Conservation (phyloP, 2,113 vertebrate species). For the Hydrolagus affinis region DNA sequence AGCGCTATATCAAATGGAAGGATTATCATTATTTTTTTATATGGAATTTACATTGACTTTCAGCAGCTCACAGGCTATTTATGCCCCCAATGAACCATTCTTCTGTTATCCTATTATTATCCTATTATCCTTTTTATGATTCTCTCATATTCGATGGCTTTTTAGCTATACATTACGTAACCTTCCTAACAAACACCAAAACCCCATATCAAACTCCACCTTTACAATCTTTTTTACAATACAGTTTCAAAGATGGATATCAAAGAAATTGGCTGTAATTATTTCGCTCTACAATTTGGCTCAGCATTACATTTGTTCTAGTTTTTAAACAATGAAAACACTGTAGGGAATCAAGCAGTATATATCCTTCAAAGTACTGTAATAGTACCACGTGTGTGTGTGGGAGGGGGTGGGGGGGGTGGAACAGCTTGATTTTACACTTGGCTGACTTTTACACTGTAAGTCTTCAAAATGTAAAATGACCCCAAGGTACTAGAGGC, state of each 20-base stretch:
- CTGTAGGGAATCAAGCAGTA: not conserved
- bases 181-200: not conserved
- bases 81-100: too few relatives aligned
- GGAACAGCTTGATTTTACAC: too few relatives aligned
- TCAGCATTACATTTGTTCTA: not conserved
- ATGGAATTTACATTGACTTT: too few relatives aligned
- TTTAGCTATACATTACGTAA: not conserved
- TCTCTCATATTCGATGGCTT: not conserved
- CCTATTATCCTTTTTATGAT: not conserved
- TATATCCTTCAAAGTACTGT: not conserved
- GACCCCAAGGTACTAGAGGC: not conserved
- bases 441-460: not conserved
- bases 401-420: not conserved
- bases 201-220: not conserved
- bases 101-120: too few relatives aligned
- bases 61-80: too few relatives aligned
- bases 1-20: too few relatives aligned
- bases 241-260: not conserved
- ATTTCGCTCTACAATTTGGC: not conserved
- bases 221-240: not conserved
- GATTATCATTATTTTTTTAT: too few relatives aligned
- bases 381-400: not conserved
- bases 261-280: not conserved
- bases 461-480: not conserved
- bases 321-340: not conserved